phyloP scores from a whole-genome alignment of 2,113 vertebrate genomes.

The Otolemur garnettii region DNA sequence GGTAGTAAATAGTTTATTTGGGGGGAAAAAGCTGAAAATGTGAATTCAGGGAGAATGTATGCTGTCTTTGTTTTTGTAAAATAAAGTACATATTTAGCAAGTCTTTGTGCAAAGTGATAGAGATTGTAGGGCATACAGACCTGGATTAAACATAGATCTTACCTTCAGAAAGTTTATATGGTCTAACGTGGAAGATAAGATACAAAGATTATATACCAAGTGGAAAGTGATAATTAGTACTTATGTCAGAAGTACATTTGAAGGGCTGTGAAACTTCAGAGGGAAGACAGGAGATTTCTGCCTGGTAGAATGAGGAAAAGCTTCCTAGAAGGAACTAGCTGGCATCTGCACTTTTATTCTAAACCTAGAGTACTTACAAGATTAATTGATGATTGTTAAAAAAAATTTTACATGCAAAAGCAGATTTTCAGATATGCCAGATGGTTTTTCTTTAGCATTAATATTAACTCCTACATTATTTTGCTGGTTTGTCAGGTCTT shows the following conservation, averaged over 20 bases:
- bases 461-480: slow-evolving; percentile 55
- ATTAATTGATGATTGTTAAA: slow-evolving; percentile 68
- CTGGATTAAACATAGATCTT: neutral
- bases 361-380: neutral
- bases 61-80: neutral
- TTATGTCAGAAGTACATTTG: neutral
- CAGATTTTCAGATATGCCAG: slow-evolving; percentile 66
- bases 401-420: slow-evolving; percentile 69
- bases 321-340: neutral
- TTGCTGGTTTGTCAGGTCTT: slow-evolving; percentile 57
- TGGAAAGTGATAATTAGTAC: neutral
- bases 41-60: neutral
- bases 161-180: neutral
- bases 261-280: too few species aligned
- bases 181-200: neutral
- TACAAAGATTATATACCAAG: neutral
- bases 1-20: neutral
- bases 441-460: slow-evolving; percentile 60
- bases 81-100: neutral
- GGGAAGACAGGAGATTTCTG: neutral
- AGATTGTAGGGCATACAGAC: neutral
- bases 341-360: neutral
- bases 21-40: neutral
- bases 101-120: neutral
- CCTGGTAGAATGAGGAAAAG: neutral